phyloP scores from a whole-genome alignment of 2,888 invertebrate genomes.

The Pegoplata infirma region DNA sequence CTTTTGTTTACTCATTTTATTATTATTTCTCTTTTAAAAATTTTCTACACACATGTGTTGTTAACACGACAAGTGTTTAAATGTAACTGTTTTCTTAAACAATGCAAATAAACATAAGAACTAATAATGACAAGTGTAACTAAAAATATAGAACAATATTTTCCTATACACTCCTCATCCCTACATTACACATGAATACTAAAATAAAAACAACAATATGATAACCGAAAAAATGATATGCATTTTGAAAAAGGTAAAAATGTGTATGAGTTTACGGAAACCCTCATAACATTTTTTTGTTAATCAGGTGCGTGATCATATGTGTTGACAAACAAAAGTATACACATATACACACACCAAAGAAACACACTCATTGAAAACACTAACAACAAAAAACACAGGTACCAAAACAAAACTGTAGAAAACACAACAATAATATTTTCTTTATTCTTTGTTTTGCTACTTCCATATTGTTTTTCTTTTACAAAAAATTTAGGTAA shows the following conservation, averaged over 20 bases:
- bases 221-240: constrained; percentile 2
- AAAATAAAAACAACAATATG: constrained; percentile 16
- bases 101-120: constrained; percentile 55
- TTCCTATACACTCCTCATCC: constrained; percentile 10
- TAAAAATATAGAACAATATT: not conserved
- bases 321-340: constrained; percentile 65
- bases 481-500: not conserved
- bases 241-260: not conserved
- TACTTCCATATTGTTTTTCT: not conserved
- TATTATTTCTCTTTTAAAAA: constrained; percentile 6
- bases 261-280: constrained; percentile 16
- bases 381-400: constrained; percentile 8
- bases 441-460: too few species aligned
- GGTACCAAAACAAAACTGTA: constrained; percentile 38
- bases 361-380: not conserved
- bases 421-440: not conserved
- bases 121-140: constrained; percentile 56
- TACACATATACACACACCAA: constrained; percentile 40
- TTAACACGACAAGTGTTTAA: constrained; percentile 56
- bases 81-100: constrained; percentile 54
- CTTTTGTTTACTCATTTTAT: too few species aligned
- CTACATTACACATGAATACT: not conserved
- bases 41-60: constrained; percentile 41
- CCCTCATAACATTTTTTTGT: constrained; percentile 58
- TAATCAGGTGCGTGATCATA: constrained; percentile 73